These are phyloP conservation scores for Gryllus longicercus DNA, from an alignment of 2,888 invertebrate genomes.

Conservation along the genomic window DNA sequence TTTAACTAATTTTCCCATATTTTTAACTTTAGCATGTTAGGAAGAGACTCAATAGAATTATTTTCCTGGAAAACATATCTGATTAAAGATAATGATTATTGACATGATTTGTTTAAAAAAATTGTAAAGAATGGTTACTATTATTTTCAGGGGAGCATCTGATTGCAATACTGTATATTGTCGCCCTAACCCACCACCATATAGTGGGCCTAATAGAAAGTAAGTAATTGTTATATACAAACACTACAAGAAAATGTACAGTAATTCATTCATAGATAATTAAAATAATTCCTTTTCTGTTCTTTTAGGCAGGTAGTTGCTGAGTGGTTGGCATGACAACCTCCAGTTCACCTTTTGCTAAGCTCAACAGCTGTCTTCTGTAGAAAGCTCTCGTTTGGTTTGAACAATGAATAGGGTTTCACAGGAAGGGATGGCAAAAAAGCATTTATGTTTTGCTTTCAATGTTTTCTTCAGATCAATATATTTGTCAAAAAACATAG, in stretches of 20 bases:
- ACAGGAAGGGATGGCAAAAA: too few relatives aligned
- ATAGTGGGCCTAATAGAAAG: conserved; percentile 54
- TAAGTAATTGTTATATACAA: conserved; percentile 40
- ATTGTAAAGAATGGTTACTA: conserved; percentile 33
- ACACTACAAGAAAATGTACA: conserved; percentile 31
- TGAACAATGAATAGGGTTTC: too few relatives aligned
- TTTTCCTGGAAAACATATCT: too few relatives aligned
- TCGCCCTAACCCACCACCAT: conserved; percentile 59
- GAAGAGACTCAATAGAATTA: neutral
- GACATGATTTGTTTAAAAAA: conserved; percentile 42
- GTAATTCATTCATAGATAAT: conserved; percentile 18
- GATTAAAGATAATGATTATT: too few relatives aligned
- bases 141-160: conserved; percentile 42
- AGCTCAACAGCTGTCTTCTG: too few relatives aligned
- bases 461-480: too few relatives aligned
- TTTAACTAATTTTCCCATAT: conserved; percentile 26
- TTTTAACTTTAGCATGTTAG: conserved; percentile 3
- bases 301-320: conserved; percentile 18
- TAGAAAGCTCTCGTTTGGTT: too few relatives aligned
- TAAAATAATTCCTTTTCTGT: conserved; percentile 12
- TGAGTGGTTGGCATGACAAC: conserved; percentile 2
- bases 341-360: neutral
- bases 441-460: too few relatives aligned
- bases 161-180: conserved; percentile 38
- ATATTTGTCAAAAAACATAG: too few relatives aligned